A percentile compares a stretch with the other conserved stretches of the same genome.
These are phyloP conservation scores for Ommatoiulus sabulosus DNA, from an alignment of 2,888 invertebrate genomes.

Conservation along the genomic window DNA sequence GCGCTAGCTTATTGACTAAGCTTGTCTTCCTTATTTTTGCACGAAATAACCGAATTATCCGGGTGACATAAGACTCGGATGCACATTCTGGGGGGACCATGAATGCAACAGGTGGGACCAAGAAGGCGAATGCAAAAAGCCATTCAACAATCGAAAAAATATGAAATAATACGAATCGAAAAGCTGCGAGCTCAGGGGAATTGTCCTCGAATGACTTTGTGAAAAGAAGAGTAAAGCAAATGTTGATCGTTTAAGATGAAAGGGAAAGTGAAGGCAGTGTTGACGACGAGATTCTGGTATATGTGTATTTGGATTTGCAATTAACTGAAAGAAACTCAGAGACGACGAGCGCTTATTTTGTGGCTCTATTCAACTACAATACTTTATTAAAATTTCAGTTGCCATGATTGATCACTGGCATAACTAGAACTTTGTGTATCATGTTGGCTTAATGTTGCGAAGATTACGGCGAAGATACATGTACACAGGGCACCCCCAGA, in stretches of 20 bases:
- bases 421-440: too few species aligned
- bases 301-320: too few species aligned
- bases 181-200: neutral
- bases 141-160: neutral
- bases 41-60: neutral
- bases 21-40: neutral
- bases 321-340: too few species aligned
- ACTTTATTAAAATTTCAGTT: too few species aligned
- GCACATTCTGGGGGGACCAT: neutral
- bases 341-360: too few species aligned
- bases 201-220: neutral
- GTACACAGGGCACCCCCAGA: too few species aligned
- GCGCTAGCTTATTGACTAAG: neutral
- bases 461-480: too few species aligned
- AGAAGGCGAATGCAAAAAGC: neutral
- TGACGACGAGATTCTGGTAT: too few species aligned
- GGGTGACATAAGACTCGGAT: neutral
- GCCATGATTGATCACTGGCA: too few species aligned
- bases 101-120: neutral
- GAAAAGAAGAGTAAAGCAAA: neutral
- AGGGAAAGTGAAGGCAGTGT: neutral
- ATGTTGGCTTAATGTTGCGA: too few species aligned
- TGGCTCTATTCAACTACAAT: too few species aligned
- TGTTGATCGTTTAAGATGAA: neutral
- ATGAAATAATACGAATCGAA: neutral